Percentiles rank a stretch among this genome's conserved stretches.
phyloP scores from a whole-genome alignment of 1,140 invertebrate genomes.

The Bombyx mori region DNA sequence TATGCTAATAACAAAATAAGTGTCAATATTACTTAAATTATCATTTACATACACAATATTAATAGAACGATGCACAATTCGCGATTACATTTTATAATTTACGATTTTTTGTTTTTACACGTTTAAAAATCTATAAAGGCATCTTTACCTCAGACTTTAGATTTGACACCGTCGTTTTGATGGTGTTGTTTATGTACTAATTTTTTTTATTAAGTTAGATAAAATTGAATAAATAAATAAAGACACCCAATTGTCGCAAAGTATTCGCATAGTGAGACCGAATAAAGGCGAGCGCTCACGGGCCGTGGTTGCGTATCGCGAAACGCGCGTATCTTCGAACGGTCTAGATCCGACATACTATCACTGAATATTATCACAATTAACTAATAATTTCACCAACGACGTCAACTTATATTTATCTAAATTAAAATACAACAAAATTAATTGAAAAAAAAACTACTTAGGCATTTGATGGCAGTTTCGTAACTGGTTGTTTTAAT shows the following conservation, averaged over 20 bases:
- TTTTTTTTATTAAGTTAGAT: slow-evolving; percentile 49
- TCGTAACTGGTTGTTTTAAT: slow-evolving; percentile 60
- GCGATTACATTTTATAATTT: slow-evolving; percentile 48
- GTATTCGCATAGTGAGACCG: slow-evolving; percentile 20
- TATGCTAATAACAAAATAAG: slow-evolving; percentile 67
- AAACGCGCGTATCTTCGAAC: slow-evolving; percentile 3
- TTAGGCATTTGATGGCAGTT: slow-evolving; percentile 70
- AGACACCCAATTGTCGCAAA: slow-evolving; percentile 43
- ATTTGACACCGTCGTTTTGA: slow-evolving; percentile 63
- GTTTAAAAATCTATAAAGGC: slow-evolving; percentile 70
- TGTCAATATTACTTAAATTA: slow-evolving; percentile 67
- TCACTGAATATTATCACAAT: slow-evolving; percentile 62
- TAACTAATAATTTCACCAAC: slow-evolving; percentile 62
- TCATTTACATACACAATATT: slow-evolving; percentile 50
- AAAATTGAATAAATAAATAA: slow-evolving; percentile 63
- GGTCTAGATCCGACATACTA: slow-evolving; percentile 29
- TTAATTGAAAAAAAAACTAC: slow-evolving; percentile 55
- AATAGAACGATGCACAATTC: slow-evolving; percentile 62
- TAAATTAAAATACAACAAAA: slow-evolving; percentile 45
- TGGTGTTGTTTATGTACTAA: slow-evolving; percentile 58
- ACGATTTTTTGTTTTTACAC: slow-evolving; percentile 52
- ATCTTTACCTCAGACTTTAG: slow-evolving; percentile 71
- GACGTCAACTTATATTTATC: slow-evolving; percentile 36
- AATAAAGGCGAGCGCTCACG: slow-evolving; percentile 9
- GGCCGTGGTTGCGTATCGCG: background rate